These are phyloP conservation scores for Venustoraphidia nigricollis DNA, from an alignment of 2,888 invertebrate genomes.

Conservation along the genomic window DNA sequence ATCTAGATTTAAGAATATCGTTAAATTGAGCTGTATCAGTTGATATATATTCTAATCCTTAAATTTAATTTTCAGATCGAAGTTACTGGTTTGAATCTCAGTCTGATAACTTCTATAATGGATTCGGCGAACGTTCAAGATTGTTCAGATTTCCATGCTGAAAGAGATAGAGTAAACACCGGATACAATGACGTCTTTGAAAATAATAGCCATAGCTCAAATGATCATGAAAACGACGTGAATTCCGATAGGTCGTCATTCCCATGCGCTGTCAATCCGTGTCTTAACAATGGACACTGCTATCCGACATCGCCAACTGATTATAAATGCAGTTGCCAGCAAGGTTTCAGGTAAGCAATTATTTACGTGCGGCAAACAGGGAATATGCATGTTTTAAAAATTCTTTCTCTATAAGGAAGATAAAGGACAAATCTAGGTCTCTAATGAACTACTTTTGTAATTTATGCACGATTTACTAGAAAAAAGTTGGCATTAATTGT, in stretches of 20 bases:
- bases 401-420: too few species aligned
- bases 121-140: conserved; percentile 72
- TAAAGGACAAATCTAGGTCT: too few species aligned
- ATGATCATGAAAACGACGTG: conserved; percentile 7
- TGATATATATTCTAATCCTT: too few species aligned
- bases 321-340: conserved; percentile 37
- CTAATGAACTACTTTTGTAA: too few species aligned
- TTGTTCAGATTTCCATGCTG: conserved; percentile 37
- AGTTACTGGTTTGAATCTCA: conserved; percentile 47
- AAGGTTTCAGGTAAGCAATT: conserved; percentile 23
- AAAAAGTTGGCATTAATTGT: too few species aligned
- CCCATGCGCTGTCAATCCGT: conserved; percentile 36
- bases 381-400: too few species aligned
- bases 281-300: conserved; percentile 52
- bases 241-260: conserved; percentile 11
- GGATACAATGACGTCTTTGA: conserved; percentile 12
- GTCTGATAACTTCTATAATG: conserved; percentile 55
- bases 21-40: too few species aligned
- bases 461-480: too few species aligned
- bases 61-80: conserved; percentile 36
- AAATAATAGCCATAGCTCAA: conserved; percentile 7
- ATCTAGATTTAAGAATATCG: too few species aligned
- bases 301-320: conserved; percentile 31
- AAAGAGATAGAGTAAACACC: conserved; percentile 20
- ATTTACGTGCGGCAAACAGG: not conserved